Evolutionary conservation across 2,888 invertebrate genomes (phyloP).

Genomic region (Alentia gelatinosa): DNA sequence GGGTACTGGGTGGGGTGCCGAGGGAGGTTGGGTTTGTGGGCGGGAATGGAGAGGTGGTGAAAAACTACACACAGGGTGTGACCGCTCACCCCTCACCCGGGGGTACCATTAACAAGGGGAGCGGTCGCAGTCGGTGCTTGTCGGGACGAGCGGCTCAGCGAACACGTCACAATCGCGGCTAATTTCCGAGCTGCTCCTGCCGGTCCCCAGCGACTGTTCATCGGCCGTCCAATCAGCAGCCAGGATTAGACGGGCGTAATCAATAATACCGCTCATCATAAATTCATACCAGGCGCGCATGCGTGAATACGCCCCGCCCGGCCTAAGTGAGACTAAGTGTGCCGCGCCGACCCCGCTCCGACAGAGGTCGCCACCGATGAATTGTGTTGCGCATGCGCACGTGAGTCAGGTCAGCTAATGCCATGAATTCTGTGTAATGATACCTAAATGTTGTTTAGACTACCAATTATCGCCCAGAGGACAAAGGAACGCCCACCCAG

Average conservation of each 20-base stretch:
- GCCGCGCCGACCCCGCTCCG: constrained; percentile 7
- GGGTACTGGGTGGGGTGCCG: not conserved
- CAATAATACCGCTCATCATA: constrained; percentile 43
- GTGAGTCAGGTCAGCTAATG: constrained; percentile 43
- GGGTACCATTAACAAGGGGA: constrained; percentile 27
- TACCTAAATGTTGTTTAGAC: constrained; percentile 54
- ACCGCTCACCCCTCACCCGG: not conserved
- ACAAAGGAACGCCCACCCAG: constrained; percentile 12
- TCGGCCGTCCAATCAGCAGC: constrained; percentile 24
- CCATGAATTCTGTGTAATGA: constrained; percentile 26
- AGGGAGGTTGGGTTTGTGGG: not conserved
- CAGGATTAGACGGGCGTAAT: not conserved
- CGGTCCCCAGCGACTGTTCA: not conserved
- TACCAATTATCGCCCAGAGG: constrained; percentile 35
- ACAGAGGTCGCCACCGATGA: constrained; percentile 26
- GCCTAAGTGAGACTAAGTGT: constrained; percentile 47
- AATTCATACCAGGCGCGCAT: constrained; percentile 44
- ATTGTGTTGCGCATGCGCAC: constrained; percentile 39
- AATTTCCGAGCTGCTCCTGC: not conserved
- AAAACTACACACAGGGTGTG: not conserved
- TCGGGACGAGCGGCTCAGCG: not conserved
- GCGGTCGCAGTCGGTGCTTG: not conserved
- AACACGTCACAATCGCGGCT: constrained; percentile 40
- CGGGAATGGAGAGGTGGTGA: not conserved
- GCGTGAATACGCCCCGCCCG: constrained; percentile 14